Evolutionary conservation across 2,888 invertebrate species (phyloP).

Genomic region (Fabriciana adippe): DNA sequence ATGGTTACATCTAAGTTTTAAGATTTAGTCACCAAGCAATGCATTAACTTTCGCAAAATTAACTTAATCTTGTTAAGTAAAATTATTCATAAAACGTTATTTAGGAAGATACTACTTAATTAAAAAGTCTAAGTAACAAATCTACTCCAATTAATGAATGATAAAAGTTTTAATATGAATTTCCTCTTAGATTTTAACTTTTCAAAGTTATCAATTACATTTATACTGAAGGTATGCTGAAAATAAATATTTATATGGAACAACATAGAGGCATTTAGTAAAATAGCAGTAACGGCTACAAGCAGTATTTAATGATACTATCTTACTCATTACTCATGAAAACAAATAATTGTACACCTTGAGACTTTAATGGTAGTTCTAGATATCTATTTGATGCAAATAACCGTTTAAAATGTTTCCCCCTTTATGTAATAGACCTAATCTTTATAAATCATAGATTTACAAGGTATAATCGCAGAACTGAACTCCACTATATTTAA

Average conservation of each 20-base stretch:
- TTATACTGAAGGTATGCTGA: too few relatives aligned
- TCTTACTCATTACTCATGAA: constrained; percentile 9
- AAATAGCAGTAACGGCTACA: too few relatives aligned
- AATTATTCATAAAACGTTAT: too few relatives aligned
- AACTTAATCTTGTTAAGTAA: background rate
- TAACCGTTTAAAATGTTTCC: background rate
- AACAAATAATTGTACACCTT: background rate
- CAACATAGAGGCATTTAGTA: too few relatives aligned
- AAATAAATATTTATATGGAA: too few relatives aligned
- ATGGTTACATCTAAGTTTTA: constrained; percentile 46
- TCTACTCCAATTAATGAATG: too few relatives aligned
- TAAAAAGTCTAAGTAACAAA: too few relatives aligned
- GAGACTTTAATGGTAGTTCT: constrained; percentile 7
- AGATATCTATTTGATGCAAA: constrained; percentile 1
- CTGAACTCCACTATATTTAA: background rate
- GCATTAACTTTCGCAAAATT: background rate
- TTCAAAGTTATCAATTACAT: too few relatives aligned
- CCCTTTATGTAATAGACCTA: constrained; percentile 2
- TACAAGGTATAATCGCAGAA: background rate
- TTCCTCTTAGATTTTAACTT: too few relatives aligned
- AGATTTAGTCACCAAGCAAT: constrained; percentile 36
- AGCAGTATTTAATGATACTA: background rate
- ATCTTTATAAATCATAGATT: constrained; percentile 5
- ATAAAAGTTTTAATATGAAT: too few relatives aligned
- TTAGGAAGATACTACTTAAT: too few relatives aligned